A percentile compares a stretch with the other conserved stretches of the same genome.
Evolutionary conservation across 2,797 vertebrate species (phyloP).

Genomic region (Taenioides sp.): DNA sequence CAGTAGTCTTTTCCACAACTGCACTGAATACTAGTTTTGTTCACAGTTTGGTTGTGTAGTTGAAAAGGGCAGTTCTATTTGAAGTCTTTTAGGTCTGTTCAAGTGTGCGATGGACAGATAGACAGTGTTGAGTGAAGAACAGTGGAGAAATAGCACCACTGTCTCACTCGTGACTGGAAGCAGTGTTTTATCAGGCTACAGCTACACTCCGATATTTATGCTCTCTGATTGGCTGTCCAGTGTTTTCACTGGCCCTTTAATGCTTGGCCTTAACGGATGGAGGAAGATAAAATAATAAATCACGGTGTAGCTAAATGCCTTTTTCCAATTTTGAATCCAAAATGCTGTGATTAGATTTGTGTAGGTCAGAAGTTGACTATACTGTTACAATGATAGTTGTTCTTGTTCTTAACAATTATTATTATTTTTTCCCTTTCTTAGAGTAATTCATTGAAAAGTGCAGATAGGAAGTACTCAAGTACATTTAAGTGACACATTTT

Average conservation of each 20-base stretch:
- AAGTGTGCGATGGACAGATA: constrained; percentile 51
- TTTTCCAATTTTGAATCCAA: not conserved
- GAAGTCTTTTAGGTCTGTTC: constrained; percentile 55
- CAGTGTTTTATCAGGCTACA: constrained; percentile 55
- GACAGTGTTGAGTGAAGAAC: constrained; percentile 59
- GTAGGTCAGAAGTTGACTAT: not conserved
- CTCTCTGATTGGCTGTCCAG: constrained; percentile 38
- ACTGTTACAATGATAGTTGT: not conserved
- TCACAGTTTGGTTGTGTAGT: constrained; percentile 32
- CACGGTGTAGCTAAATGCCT: constrained; percentile 18
- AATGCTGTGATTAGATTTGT: constrained; percentile 5
- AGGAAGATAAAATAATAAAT: constrained; percentile 30
- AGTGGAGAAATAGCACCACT: constrained; percentile 37
- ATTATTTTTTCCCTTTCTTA: no score
- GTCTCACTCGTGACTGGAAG: constrained; percentile 45
- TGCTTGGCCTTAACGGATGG: constrained; percentile 18
- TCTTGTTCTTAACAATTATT: no score
- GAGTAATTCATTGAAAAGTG: no score
- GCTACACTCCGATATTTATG: constrained; percentile 30
- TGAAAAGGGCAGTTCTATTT: constrained; percentile 55
- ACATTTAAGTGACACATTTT: no score
- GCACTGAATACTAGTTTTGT: constrained; percentile 7
- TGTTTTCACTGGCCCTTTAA: constrained; percentile 64
- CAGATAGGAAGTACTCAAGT: no score
- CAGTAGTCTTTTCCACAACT: no score